Evolutionary conservation across 2,797 vertebrate genomes (phyloP).

Genomic region (Coregonus ussuriensis): DNA sequence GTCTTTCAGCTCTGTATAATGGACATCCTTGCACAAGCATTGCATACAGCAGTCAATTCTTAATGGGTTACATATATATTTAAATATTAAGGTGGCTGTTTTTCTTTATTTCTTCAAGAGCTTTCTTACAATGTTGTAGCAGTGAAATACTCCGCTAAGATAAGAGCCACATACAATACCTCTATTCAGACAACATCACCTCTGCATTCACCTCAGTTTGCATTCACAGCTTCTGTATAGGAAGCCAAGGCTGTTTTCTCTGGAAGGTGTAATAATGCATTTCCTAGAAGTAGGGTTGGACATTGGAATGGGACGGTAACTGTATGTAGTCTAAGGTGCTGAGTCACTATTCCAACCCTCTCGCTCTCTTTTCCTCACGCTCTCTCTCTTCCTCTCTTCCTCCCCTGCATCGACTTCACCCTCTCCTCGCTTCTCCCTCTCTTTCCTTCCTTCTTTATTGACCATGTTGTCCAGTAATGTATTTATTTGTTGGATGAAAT

Average conservation of each 20-base stretch:
- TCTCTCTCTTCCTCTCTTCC: constrained; percentile 13
- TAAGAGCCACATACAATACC: background rate
- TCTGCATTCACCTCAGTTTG: too few species aligned
- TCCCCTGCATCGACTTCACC: constrained; percentile 5
- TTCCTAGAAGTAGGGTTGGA: too few species aligned
- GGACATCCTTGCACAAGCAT: background rate
- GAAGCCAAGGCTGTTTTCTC: background rate
- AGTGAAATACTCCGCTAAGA: background rate
- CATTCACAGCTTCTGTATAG: background rate
- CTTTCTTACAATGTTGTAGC: background rate
- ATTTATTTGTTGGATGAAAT: constrained; percentile 35
- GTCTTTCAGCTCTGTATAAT: background rate
- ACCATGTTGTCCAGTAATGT: constrained; percentile 16
- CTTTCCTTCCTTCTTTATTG: constrained; percentile 21
- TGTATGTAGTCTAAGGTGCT: constrained; percentile 3
- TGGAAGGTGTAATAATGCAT: background rate
- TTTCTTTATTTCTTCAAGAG: background rate
- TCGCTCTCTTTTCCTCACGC: constrained; percentile 6
- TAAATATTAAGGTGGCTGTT: background rate
- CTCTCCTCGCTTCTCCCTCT: background rate
- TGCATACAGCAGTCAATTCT: background rate
- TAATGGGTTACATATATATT: background rate
- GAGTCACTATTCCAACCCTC: constrained; percentile 6
- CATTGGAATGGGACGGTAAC: background rate
- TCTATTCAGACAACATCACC: background rate